A percentile compares a stretch with the other conserved stretches of the same genome.
Evolutionary conservation across 1,140 invertebrate species (phyloP).

Genomic region (Drosophila sproati): DNA sequence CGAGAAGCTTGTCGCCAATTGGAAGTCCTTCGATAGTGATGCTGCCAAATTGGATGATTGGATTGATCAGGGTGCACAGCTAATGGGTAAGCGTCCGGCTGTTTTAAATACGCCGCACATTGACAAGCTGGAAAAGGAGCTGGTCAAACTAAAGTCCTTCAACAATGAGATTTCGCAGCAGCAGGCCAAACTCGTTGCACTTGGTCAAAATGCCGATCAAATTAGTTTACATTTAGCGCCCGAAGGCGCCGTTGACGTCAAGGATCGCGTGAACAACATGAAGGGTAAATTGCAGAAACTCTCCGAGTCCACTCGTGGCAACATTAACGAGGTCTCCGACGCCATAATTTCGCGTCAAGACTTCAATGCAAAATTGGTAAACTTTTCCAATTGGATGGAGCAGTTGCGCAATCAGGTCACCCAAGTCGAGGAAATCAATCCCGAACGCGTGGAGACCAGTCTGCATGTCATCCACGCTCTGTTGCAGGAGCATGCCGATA

Average conservation of each 20-base stretch:
- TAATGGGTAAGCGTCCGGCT: conserved; percentile 86
- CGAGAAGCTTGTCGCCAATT: conserved; percentile 91
- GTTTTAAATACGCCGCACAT: conserved; percentile 88
- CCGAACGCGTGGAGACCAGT: conserved; percentile 91
- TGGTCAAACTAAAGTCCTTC: conserved; percentile 90
- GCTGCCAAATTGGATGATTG: conserved; percentile 89
- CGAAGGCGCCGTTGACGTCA: conserved; percentile 90
- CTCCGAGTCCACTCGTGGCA: conserved; percentile 89
- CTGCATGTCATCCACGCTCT: conserved; percentile 92
- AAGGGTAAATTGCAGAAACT: conserved; percentile 90
- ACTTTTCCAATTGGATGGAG: conserved; percentile 94
- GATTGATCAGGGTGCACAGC: conserved; percentile 89
- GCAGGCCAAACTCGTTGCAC: conserved; percentile 91
- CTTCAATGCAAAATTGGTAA: conserved; percentile 91
- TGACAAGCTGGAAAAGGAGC: conserved; percentile 89
- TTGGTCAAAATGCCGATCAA: conserved; percentile 92
- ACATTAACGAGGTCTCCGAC: conserved; percentile 92
- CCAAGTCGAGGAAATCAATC: conserved; percentile 91
- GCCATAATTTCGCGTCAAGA: conserved; percentile 92
- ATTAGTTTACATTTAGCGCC: conserved; percentile 90
- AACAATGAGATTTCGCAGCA: conserved; percentile 93
- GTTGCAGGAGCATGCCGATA: conserved; percentile 92
- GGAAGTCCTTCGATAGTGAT: conserved; percentile 92
- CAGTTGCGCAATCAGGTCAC: conserved; percentile 90
- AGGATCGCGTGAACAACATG: conserved; percentile 89